These are phyloP conservation scores for Drosophila carrolli DNA, from an alignment of 1,140 invertebrate species.

Conservation along the genomic window DNA sequence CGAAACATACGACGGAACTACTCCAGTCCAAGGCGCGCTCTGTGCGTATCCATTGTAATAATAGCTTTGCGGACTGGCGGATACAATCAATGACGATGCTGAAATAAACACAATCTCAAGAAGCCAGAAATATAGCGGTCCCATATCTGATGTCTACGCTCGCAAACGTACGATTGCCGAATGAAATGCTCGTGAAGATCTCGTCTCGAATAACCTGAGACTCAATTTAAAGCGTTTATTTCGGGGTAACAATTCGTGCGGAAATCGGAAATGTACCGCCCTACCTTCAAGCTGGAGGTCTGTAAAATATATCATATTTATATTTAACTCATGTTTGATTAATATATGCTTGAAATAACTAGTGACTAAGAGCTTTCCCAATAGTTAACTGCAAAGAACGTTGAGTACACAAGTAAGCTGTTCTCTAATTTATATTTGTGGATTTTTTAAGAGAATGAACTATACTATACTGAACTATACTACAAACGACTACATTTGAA, in stretches of 20 bases:
- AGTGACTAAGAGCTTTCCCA: not conserved
- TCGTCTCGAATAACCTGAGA: conserved; percentile 3
- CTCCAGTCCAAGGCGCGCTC: not conserved
- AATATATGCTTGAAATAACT: not conserved
- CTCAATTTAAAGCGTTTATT: not conserved
- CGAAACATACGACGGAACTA: conserved; percentile 2
- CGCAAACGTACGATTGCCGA: conserved; percentile 6
- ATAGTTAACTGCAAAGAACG: not conserved
- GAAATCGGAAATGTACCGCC: not conserved
- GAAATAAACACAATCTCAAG: not conserved
- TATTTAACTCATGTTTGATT: too few relatives aligned
- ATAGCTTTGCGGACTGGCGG: not conserved
- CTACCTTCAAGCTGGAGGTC: not conserved
- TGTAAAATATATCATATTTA: not conserved
- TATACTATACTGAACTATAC: too few relatives aligned
- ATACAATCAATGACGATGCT: not conserved
- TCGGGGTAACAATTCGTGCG: not conserved
- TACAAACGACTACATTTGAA: too few relatives aligned
- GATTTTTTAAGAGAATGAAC: too few relatives aligned
- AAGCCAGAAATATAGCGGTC: conserved; percentile 3
- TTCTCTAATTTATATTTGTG: too few relatives aligned
- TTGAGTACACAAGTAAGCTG: too few relatives aligned
- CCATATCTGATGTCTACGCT: conserved; percentile 22
- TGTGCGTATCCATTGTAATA: conserved; percentile 1
- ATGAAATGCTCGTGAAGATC: conserved; percentile 14